Percentiles rank a stretch among this genome's conserved stretches.
Evolutionary conservation across 2,113 vertebrate genomes (phyloP).

Genomic region (Nasalis larvatus): DNA sequence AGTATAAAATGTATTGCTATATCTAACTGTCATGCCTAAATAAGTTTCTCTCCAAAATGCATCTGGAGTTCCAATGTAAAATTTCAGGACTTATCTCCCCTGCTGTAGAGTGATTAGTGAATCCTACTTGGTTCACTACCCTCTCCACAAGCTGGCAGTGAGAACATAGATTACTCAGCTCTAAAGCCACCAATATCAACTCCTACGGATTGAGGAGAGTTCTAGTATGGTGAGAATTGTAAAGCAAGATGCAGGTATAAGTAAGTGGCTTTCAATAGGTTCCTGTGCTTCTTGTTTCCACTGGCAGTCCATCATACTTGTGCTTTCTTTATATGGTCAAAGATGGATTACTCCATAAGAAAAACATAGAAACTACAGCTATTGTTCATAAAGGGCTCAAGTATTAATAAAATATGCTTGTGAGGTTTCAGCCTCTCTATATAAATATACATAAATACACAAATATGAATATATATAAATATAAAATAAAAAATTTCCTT

Average conservation of each 20-base stretch:
- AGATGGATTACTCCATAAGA: neutral
- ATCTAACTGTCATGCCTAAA: neutral
- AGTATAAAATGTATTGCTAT: neutral
- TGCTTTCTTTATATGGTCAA: neutral
- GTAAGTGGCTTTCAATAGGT: neutral
- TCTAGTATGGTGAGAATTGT: neutral
- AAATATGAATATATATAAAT: no score
- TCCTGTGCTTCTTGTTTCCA: neutral
- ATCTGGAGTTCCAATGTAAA: neutral
- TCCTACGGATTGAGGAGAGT: neutral
- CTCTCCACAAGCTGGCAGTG: neutral
- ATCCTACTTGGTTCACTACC: neutral
- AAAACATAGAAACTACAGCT: neutral
- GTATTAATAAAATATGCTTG: neutral
- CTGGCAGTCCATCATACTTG: neutral
- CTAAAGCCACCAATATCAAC: neutral
- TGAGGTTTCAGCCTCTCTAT: neutral
- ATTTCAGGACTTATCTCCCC: neutral
- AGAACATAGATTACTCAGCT: neutral
- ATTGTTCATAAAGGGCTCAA: neutral
- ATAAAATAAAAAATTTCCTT: neutral
- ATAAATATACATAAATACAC: neutral
- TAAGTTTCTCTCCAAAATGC: neutral
- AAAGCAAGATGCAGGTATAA: neutral
- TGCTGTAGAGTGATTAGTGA: neutral